Conservation (phyloP, 1,140 invertebrate genomes). For the Pissodes strobi region DNA sequence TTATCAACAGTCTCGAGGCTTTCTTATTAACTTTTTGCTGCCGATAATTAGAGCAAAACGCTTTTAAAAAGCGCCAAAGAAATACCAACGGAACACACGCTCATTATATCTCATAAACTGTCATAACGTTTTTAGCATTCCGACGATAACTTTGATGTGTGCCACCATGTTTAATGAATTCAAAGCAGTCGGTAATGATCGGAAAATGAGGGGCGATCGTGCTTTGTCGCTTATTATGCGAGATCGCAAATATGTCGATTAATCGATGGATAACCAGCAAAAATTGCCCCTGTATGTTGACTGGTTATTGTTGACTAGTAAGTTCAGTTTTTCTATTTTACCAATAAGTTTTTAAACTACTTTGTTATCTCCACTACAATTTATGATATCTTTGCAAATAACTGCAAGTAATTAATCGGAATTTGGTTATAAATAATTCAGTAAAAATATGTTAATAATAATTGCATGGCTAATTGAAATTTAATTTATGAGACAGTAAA, state of each 20-base stretch:
- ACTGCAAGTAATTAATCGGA: no score
- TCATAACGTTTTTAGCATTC: conserved; percentile 34
- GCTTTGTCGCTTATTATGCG: conserved; percentile 20
- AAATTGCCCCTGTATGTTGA: background rate
- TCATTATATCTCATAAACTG: conserved; percentile 37
- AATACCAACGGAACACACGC: conserved; percentile 28
- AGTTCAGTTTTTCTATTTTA: no score
- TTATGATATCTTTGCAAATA: no score
- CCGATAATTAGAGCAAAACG: conserved; percentile 34
- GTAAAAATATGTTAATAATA: no score
- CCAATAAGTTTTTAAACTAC: no score
- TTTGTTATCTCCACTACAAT: no score
- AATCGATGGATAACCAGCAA: conserved; percentile 15
- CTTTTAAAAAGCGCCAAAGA: conserved; percentile 31
- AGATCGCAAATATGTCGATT: conserved; percentile 27
- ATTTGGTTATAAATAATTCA: no score
- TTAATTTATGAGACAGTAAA: no score
- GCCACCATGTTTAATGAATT: conserved; percentile 36
- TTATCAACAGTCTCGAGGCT: conserved; percentile 19
- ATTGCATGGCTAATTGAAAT: no score
- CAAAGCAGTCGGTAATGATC: conserved; percentile 32
- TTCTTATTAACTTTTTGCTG: conserved; percentile 28
- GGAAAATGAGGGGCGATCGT: conserved; percentile 22
- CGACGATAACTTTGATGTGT: conserved; percentile 26
- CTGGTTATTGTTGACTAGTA: no score